These are phyloP conservation scores for Clytia hemisphaerica DNA, from an alignment of 30 jellyfish, hydroid and myxozoan species.

Conservation along the genomic window DNA sequence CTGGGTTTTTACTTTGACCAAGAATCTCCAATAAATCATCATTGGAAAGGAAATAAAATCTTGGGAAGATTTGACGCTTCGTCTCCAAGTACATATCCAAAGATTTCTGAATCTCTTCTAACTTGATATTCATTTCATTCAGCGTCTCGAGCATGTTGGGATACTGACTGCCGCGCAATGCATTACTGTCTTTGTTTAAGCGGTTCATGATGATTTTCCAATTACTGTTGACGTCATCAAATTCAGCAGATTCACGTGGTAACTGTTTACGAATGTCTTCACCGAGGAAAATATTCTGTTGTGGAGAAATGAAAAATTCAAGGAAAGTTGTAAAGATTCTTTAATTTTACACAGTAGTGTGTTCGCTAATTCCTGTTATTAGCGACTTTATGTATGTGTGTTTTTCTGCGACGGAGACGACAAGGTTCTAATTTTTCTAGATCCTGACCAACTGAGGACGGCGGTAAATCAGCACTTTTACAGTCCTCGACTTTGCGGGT, in stretches of 20 bases:
- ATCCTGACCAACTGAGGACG: too few species aligned
- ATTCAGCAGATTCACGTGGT: slow-evolving; percentile 98
- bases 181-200: slow-evolving; percentile 82
- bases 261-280: slow-evolving; percentile 98
- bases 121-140: slow-evolving; percentile 83
- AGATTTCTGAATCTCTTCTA: slow-evolving; percentile 95
- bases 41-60: slow-evolving; percentile 92
- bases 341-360: too few species aligned
- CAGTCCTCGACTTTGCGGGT: too few species aligned
- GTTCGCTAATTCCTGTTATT: too few species aligned
- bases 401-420: too few species aligned
- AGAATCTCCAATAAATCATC: slow-evolving; percentile 91
- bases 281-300: slow-evolving; percentile 92
- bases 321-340: not conserved
- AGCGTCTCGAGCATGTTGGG: slow-evolving; percentile 89
- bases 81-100: slow-evolving; percentile 97
- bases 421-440: too few species aligned
- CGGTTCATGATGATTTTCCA: slow-evolving; percentile 97
- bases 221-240: slow-evolving; percentile 82
- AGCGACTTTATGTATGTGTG: too few species aligned
- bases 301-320: not conserved
- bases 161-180: slow-evolving; percentile 85
- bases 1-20: slow-evolving; percentile 97
- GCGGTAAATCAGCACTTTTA: too few species aligned
- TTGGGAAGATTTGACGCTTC: slow-evolving; percentile 92